phyloP scores from a whole-genome alignment of 2,888 invertebrate genomes.

The Drosophila subsilvestris region DNA sequence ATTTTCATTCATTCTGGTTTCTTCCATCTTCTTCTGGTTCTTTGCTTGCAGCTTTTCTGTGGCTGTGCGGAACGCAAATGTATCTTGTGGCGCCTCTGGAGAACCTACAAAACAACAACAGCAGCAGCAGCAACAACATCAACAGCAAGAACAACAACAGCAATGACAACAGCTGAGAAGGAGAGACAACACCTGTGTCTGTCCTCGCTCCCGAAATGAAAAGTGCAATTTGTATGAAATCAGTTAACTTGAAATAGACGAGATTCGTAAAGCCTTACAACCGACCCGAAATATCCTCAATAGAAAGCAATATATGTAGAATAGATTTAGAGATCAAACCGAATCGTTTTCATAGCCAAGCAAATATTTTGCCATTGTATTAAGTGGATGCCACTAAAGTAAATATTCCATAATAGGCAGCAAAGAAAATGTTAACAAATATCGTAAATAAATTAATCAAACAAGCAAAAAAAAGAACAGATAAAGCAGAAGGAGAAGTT shows the following conservation, averaged over 20 bases:
- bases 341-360: constrained; percentile 46
- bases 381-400: constrained; percentile 66
- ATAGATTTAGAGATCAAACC: constrained; percentile 28
- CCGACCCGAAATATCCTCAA: constrained; percentile 60
- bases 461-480: not conserved
- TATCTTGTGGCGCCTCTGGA: constrained; percentile 74
- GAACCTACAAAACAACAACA: constrained; percentile 59
- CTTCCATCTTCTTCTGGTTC: constrained; percentile 5
- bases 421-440: constrained; percentile 29
- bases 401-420: constrained; percentile 44
- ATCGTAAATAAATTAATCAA: constrained; percentile 30
- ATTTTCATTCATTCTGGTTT: constrained; percentile 60
- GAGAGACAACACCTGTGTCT: constrained; percentile 18
- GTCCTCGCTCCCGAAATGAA: constrained; percentile 45
- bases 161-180: constrained; percentile 12
- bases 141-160: constrained; percentile 20
- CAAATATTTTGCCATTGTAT: constrained; percentile 72
- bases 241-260: constrained; percentile 26
- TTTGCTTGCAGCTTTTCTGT: constrained; percentile 60
- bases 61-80: constrained; percentile 76
- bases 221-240: constrained; percentile 45
- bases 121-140: constrained; percentile 13
- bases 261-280: constrained; percentile 55
- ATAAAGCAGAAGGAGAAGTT: constrained; percentile 27
- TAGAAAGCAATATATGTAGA: constrained; percentile 52